Evolutionary conservation across 2,113 vertebrate genomes (phyloP).

Genomic region (Calypte anna): DNA sequence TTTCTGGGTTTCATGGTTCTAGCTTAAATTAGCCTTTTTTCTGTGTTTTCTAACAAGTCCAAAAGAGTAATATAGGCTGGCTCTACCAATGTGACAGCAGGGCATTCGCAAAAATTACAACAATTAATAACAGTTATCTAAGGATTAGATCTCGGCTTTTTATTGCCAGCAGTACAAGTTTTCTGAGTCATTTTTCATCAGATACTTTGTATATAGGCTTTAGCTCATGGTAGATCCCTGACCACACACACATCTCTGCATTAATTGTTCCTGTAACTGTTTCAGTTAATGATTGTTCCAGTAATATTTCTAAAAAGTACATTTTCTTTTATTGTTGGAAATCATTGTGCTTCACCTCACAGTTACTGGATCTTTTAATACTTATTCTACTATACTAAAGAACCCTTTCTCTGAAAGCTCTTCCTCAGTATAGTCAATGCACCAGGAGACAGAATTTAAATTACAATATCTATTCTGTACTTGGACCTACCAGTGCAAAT

Average conservation of each 20-base stretch:
- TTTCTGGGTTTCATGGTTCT: neutral
- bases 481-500: neutral
- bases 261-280: neutral
- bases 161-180: neutral
- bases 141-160: neutral
- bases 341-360: neutral
- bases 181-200: neutral
- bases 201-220: neutral
- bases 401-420: neutral
- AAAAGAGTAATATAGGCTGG: neutral
- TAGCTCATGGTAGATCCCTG: neutral
- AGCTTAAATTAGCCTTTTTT: neutral
- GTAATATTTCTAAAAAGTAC: neutral
- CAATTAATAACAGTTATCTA: neutral
- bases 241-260: accelerated
- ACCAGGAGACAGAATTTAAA: neutral
- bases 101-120: neutral
- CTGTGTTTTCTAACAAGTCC: neutral
- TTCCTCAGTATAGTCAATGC: neutral
- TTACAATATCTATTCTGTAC: neutral
- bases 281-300: neutral
- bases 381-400: neutral
- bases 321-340: neutral
- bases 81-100: neutral
- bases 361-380: neutral